Evolutionary conservation across 2,888 invertebrate genomes (phyloP).

Genomic region (Acrocera orbiculus): DNA sequence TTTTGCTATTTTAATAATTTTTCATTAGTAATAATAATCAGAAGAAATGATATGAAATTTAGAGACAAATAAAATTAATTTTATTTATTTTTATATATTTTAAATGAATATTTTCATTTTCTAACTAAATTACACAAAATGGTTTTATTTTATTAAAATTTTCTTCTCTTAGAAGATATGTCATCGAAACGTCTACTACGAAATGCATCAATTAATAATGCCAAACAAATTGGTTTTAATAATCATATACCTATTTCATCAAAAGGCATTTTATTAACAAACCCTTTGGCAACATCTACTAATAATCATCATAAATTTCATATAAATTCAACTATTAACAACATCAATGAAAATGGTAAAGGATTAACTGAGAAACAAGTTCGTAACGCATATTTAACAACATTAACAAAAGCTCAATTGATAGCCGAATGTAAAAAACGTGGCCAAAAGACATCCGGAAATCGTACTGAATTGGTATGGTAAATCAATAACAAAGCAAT

Average conservation of each 20-base stretch:
- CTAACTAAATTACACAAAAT: too few relatives aligned
- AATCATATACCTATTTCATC: slow-evolving; percentile 8
- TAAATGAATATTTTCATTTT: too few relatives aligned
- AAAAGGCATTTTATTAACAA: slow-evolving; percentile 2
- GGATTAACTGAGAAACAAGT: slow-evolving; percentile 16
- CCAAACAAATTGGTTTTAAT: slow-evolving; percentile 15
- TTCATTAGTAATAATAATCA: too few relatives aligned
- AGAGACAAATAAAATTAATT: too few relatives aligned
- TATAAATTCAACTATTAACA: slow-evolving; percentile 3
- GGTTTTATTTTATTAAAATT: too few relatives aligned
- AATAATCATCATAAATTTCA: not conserved
- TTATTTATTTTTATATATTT: too few relatives aligned
- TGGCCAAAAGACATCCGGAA: slow-evolving; percentile 49
- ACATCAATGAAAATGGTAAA: slow-evolving; percentile 2
- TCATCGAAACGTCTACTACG: slow-evolving; percentile 17
- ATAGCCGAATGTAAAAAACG: slow-evolving; percentile 48
- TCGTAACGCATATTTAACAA: slow-evolving; percentile 31
- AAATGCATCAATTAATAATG: slow-evolving; percentile 16
- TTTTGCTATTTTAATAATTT: too few relatives aligned
- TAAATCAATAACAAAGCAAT: not conserved
- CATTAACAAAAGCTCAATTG: slow-evolving; percentile 50
- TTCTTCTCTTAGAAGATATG: slow-evolving; percentile 11
- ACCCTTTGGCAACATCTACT: slow-evolving; percentile 2
- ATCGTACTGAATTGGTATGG: slow-evolving; percentile 52
- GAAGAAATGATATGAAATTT: too few relatives aligned